Evolutionary conservation across 2,888 invertebrate species (phyloP), one percentile per base, ranked within the genome.

Genomic region (Yponomeuta malinellus): DNA sequence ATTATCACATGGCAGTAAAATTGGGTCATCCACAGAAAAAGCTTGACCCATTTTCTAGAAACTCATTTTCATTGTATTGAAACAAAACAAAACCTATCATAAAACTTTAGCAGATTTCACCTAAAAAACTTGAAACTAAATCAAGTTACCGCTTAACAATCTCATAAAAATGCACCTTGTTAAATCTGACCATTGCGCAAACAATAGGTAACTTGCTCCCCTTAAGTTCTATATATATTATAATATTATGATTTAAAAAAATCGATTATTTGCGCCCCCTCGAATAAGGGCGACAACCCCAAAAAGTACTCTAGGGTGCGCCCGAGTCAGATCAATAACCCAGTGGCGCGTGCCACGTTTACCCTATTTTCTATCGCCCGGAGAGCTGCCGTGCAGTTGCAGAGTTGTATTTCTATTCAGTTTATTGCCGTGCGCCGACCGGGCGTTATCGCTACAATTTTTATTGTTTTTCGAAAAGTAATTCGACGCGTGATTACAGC

Each of bases 401-500:
- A 23, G 23, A 23, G 23, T 23, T 48, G 70, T 73, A 75, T 76
- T 76, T 63, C 15, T 10, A 37, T n/a, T 82, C 83, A 80, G 82
- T 82, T 74, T 73, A 76, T 70, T 70, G 59, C 68, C 78, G 74
- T 73, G 75, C 76, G 81, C 77, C 73, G 83, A 81, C 78, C 79
- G 78, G 76, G 78, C 77, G 76, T 90, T 90, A 90, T 91, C 90
- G 87, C 81, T 29, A 15, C 37, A 29, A 59, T 71, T 75, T 90
- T 90, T 89, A 90, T 90, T 83, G 89, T 89, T 89, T 84, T 86
- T 59, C 78, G 77, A 79, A 87, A 89, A 90, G 86, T 89, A 89
- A 90, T 89, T 88, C 80, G 72, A 75, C 79, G 52, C 52, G 81
- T 78, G 83, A 84, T 83, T 86, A 83, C 84, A 83, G 82, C 83